phyloP scores from a whole-genome alignment of 2,888 invertebrate species.

The Nesidiocoris tenuis region DNA sequence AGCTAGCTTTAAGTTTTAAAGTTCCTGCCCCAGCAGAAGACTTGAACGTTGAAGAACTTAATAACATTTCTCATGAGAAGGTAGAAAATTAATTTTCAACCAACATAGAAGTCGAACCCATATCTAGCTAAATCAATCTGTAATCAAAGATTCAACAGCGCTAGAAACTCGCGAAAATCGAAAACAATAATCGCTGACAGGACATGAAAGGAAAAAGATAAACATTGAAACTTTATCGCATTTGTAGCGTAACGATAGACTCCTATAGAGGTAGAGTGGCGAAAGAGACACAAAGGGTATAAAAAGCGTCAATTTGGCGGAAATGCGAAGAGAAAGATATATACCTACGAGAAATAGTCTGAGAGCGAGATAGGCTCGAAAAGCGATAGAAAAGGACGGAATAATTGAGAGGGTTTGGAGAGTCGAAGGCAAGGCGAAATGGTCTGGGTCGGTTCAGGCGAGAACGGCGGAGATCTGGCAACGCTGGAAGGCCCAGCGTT shows the following conservation, averaged over 20 bases:
- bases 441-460: neutral
- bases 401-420: neutral
- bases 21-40: too few relatives aligned
- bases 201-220: too few relatives aligned
- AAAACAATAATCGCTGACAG: neutral
- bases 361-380: neutral
- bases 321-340: neutral
- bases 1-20: too few relatives aligned
- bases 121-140: too few relatives aligned
- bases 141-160: too few relatives aligned
- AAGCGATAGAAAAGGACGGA: neutral
- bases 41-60: too few relatives aligned
- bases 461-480: slow-evolving; percentile 19
- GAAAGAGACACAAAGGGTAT: neutral
- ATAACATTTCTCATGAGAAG: too few relatives aligned
- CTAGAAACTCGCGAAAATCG: neutral
- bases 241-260: too few relatives aligned
- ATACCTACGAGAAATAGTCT: neutral
- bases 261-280: too few relatives aligned
- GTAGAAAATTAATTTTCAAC: too few relatives aligned
- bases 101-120: too few relatives aligned
- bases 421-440: neutral
- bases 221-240: too few relatives aligned
- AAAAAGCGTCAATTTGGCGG: neutral
- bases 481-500: slow-evolving; percentile 38